phyloP scores from a whole-genome alignment of 1,140 invertebrate species.

The Sarcophaga peregrina region DNA sequence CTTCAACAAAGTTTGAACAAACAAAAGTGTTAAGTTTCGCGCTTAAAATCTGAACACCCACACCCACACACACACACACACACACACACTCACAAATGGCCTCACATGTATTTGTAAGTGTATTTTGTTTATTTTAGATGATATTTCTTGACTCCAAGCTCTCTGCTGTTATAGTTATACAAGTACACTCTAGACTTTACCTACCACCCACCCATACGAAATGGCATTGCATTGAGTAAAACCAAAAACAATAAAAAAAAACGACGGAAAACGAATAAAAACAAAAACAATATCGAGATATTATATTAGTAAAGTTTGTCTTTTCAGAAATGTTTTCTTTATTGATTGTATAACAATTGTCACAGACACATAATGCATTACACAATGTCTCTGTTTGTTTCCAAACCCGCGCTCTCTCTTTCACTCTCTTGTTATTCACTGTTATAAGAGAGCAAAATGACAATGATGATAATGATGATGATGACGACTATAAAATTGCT shows the following conservation, averaged over 20 bases:
- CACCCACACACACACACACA: neutral
- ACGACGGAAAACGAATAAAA: neutral
- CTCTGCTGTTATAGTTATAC: neutral
- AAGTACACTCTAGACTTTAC: too few relatives aligned
- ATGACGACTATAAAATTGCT: neutral
- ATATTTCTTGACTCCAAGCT: neutral
- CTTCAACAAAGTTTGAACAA: neutral
- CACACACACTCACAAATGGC: too few relatives aligned
- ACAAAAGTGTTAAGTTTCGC: slow-evolving; percentile 46
- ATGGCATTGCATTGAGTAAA: neutral
- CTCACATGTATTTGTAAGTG: too few relatives aligned
- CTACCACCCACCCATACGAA: neutral
- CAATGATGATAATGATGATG: neutral
- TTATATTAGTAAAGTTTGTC: neutral
- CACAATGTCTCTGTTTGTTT: slow-evolving; percentile 13
- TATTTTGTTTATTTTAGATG: slow-evolving; percentile 11
- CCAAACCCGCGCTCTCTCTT: neutral
- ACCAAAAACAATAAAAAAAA: neutral
- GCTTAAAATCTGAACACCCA: neutral
- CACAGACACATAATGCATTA: slow-evolving; percentile 26
- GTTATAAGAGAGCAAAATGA: neutral
- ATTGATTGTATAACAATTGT: slow-evolving; percentile 40
- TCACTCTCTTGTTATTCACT: neutral
- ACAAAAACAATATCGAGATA: too few relatives aligned
- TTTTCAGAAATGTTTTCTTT: slow-evolving; percentile 39